Base-by-base conservation (phyloP, 2,797 vertebrate genomes). In the Halcyon chelicuti region DNA sequence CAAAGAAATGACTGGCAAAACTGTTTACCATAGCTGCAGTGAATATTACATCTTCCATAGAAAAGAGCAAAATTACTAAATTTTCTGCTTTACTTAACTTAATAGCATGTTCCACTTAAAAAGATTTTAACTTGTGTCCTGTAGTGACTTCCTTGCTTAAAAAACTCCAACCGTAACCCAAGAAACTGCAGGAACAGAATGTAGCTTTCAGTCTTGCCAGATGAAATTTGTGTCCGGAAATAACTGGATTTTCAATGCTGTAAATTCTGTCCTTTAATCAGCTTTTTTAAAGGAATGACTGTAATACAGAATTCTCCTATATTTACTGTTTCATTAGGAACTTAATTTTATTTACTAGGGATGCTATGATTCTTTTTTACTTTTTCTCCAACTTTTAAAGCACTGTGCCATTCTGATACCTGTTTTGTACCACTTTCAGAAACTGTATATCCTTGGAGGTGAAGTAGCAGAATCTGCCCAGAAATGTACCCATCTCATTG, bases 401-500 rank as follows among this genome's bases (percentile, higher is more conserved):
- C 21, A 46, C 14, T 67, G 0, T 66, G 70, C 33, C 55, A 12
- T 66, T 91, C 57, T 84, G 23, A 39, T 61, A 22, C 86, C 14
- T 88, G 39, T 94, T 88, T 55, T 91, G 22, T 65, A 25, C 25
- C 54, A 61, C 76, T 97, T 96, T 22, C 97, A 99, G 99, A 99
- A 99, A 97, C 97, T 99, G 2, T 98, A 99, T 39, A 98, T 99
- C 91, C 98, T 99, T 33, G 99, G 99, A 1, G 99, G 99, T 0
- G 99, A 99, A 96, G 98, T 99, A 28, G 98, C 98, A 2, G 99
- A 99, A 88, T 98, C 97, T 33, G 97, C 98, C 33, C 99, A 98
- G 97, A 99, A 99, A 52, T 99, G 98, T 90, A 99, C 99, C 14
- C 99, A 99, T 95, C 98, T 99, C 14, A 92, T 99, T 66, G 99